These are phyloP conservation scores for Rhea americana DNA, from an alignment of 2,113 vertebrate species.

Conservation along the genomic window DNA sequence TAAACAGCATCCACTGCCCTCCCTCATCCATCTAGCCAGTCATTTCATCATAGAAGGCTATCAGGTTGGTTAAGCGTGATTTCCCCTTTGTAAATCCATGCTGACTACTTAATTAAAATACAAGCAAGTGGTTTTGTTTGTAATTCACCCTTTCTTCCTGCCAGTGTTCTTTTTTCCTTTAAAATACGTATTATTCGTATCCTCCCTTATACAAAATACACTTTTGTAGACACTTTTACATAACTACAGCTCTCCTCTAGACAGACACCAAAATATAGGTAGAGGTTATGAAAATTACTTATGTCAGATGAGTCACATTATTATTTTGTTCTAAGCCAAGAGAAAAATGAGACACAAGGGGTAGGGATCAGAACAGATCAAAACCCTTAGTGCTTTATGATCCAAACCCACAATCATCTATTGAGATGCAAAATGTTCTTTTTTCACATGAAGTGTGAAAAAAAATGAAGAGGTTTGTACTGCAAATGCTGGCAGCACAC, in stretches of 20 bases:
- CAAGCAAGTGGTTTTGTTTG: background rate
- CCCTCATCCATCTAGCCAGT: too few species aligned
- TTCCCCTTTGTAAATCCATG: too few species aligned
- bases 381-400: conserved; percentile 4
- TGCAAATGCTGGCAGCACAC: conserved; percentile 52
- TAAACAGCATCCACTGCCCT: too few species aligned
- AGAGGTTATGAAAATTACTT: conserved; percentile 49
- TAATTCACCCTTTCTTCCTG: background rate
- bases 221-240: background rate
- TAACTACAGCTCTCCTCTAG: conserved; percentile 14
- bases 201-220: background rate
- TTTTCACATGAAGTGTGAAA: conserved; percentile 48
- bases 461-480: conserved; percentile 34
- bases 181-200: background rate
- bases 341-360: conserved; percentile 47
- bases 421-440: conserved; percentile 70
- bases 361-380: conserved; percentile 36
- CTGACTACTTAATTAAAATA: background rate
- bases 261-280: background rate
- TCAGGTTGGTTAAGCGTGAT: too few species aligned
- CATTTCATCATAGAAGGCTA: too few species aligned
- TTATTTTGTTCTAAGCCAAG: conserved; percentile 41
- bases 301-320: conserved; percentile 64
- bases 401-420: conserved; percentile 55
- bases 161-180: background rate